These are phyloP conservation scores for Donacobius atricapilla DNA, from an alignment of 2,113 vertebrate species.

Conservation along the genomic window DNA sequence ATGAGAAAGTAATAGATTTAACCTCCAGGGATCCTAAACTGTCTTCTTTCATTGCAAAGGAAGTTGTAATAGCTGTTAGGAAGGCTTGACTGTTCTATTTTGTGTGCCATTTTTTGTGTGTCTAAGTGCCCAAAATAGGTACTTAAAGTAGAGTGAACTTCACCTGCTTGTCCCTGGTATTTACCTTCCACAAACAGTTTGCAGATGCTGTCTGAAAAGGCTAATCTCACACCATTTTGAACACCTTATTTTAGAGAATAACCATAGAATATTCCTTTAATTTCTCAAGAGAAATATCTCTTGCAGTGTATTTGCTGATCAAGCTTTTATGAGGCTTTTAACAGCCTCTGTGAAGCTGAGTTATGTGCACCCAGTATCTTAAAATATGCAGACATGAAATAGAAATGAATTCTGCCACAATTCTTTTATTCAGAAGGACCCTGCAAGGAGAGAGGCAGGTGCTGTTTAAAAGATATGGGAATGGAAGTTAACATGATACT, in stretches of 20 bases:
- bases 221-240: background rate
- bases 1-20: background rate
- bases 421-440: background rate
- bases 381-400: background rate
- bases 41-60: background rate
- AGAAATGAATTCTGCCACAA: background rate
- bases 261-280: background rate
- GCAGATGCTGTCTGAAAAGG: background rate
- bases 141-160: background rate
- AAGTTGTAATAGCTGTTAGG: background rate
- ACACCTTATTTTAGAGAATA: background rate
- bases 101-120: background rate
- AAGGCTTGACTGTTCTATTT: background rate
- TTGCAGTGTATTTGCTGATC: background rate
- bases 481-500: rapidly evolving
- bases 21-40: background rate
- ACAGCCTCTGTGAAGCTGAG: background rate
- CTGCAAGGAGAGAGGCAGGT: background rate
- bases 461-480: background rate
- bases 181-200: background rate
- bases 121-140: background rate
- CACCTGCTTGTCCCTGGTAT: background rate
- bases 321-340: background rate
- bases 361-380: background rate
- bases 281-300: background rate